Evolutionary conservation across 2,888 invertebrate genomes (phyloP).

Genomic region (Drosophila ustulata): DNA sequence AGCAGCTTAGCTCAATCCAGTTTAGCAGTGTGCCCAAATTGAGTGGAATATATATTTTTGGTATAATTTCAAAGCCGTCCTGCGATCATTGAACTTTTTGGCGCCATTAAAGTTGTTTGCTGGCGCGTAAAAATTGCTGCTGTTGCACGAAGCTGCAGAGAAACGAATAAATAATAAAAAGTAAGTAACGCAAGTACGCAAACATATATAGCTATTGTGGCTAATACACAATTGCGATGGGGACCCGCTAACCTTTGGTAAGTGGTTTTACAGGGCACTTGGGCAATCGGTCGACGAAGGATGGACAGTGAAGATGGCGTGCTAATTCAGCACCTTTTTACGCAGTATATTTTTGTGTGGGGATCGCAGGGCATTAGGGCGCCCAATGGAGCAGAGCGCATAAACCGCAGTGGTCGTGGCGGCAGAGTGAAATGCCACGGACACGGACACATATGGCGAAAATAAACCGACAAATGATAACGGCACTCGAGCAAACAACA

Average conservation of each 20-base stretch:
- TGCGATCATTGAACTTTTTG: background rate
- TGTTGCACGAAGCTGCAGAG: background rate
- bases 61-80: background rate
- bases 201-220: constrained; percentile 14
- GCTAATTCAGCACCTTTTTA: constrained; percentile 51
- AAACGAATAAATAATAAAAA: constrained; percentile 12
- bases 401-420: constrained; percentile 39
- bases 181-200: constrained; percentile 9
- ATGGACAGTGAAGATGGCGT: constrained; percentile 21
- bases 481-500: constrained; percentile 79
- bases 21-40: background rate
- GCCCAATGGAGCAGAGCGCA: constrained; percentile 45
- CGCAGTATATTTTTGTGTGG: constrained; percentile 6
- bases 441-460: constrained; percentile 62
- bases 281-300: constrained; percentile 3
- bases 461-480: constrained; percentile 77
- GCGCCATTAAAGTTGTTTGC: background rate
- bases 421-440: constrained; percentile 1
- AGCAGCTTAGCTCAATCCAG: background rate
- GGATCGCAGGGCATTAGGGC: constrained; percentile 30
- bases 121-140: background rate
- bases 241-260: constrained; percentile 10
- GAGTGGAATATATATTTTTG: background rate
- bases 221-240: constrained; percentile 4
- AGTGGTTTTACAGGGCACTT: constrained; percentile 29